Evolutionary conservation across 2,797 vertebrate genomes (phyloP).

Genomic region (Clarias platycephalus): DNA sequence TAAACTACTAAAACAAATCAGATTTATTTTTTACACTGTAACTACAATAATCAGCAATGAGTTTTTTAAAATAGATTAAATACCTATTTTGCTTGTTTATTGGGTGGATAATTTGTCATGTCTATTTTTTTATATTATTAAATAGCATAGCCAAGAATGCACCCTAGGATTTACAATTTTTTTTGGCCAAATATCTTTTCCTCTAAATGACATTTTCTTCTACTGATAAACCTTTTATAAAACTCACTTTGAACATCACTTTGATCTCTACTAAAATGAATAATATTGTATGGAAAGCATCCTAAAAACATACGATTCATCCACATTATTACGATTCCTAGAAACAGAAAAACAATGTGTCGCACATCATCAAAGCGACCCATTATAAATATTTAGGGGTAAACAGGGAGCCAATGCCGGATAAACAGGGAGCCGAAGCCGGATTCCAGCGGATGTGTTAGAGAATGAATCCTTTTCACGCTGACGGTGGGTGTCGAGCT

Average conservation of each 20-base stretch:
- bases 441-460: slow-evolving; percentile 68
- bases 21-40: too few species aligned
- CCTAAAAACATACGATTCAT: not conserved
- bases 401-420: too few species aligned
- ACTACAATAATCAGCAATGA: not conserved
- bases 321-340: not conserved
- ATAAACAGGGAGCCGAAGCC: slow-evolving; percentile 62
- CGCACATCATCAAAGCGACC: not conserved
- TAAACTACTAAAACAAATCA: not conserved
- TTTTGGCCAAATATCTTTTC: not conserved
- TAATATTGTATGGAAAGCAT: not conserved
- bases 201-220: not conserved
- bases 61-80: not conserved
- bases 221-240: not conserved
- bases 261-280: not conserved
- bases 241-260: not conserved
- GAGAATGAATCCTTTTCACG: slow-evolving; percentile 79
- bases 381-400: slow-evolving; percentile 67
- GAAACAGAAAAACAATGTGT: not conserved
- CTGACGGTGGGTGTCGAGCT: slow-evolving; percentile 75
- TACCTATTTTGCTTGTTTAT: not conserved
- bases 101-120: not conserved
- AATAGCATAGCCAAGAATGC: not conserved
- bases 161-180: too few species aligned
- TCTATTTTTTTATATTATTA: not conserved